phyloP scores from a whole-genome alignment of 2,797 vertebrate genomes.

The Varecia variegata region DNA sequence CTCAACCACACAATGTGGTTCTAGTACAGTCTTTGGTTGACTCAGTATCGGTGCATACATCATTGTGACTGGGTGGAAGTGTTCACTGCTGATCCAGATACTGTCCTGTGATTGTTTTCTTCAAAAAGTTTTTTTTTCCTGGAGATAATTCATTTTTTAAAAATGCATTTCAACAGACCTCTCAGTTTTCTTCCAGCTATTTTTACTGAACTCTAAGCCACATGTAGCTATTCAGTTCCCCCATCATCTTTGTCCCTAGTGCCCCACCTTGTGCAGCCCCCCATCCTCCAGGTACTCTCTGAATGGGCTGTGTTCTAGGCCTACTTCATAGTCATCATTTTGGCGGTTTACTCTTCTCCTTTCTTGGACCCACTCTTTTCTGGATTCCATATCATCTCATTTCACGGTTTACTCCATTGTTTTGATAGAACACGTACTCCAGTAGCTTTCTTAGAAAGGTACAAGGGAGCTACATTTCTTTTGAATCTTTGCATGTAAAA shows the following conservation, averaged over 20 bases:
- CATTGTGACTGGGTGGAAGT: too few relatives aligned
- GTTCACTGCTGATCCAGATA: neutral
- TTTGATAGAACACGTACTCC: neutral
- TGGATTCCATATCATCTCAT: neutral
- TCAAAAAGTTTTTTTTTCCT: neutral
- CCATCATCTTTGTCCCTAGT: too few relatives aligned
- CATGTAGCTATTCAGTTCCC: neutral
- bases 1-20: accelerated
- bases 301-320: neutral
- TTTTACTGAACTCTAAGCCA: neutral
- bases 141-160: neutral
- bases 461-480: neutral
- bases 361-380: neutral
- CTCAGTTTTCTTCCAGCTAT: neutral
- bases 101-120: neutral
- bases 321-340: neutral
- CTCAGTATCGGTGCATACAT: too few relatives aligned
- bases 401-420: neutral
- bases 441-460: slow-evolving; percentile 22
- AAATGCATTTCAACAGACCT: neutral
- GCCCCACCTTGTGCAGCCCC: neutral
- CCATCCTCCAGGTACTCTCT: neutral
- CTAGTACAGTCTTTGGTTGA: neutral
- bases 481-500: neutral
- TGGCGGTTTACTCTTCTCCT: neutral